Conservation (phyloP, 2,113 vertebrate species). For the Sigmodon hispidus region DNA sequence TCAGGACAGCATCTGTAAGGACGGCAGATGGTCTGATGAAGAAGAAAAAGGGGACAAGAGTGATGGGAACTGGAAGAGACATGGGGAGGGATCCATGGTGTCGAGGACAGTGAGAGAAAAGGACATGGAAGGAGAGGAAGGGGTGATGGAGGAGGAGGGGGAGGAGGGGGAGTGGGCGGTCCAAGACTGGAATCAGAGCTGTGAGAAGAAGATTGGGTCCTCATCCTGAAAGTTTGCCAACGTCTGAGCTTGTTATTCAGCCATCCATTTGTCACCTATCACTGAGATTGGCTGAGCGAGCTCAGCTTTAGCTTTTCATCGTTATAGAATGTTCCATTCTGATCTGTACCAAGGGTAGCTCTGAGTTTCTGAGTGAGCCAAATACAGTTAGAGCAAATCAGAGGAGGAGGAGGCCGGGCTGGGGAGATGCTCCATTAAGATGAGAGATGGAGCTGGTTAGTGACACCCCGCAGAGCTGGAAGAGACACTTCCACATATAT, state of each 20-base stretch:
- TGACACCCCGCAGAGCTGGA: background rate
- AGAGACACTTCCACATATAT: background rate
- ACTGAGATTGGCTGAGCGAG: slow-evolving; percentile 55
- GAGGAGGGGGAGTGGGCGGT: background rate
- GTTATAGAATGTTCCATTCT: slow-evolving; percentile 52
- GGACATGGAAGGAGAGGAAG: background rate
- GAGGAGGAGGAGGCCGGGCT: background rate
- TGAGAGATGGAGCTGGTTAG: background rate
- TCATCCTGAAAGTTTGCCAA: slow-evolving; percentile 63
- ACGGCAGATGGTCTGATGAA: background rate
- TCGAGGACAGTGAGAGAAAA: background rate
- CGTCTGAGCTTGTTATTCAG: slow-evolving; percentile 56
- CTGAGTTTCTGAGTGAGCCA: slow-evolving; percentile 49
- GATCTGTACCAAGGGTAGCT: background rate
- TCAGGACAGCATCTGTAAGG: background rate
- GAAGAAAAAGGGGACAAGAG: background rate
- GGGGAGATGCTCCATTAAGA: background rate
- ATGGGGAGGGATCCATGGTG: background rate
- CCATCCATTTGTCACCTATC: slow-evolving; percentile 27
- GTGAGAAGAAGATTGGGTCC: slow-evolving; percentile 35
- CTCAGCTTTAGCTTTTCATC: slow-evolving; percentile 29
- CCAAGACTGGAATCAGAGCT: background rate
- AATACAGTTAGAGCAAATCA: background rate
- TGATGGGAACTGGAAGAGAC: slow-evolving; percentile 3
- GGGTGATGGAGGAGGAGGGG: background rate